Percentiles rank a stretch among this genome's conserved stretches.
Evolutionary conservation across 2,113 vertebrate species (phyloP).

Genomic region (Gnathonemus echidnorhynchus): DNA sequence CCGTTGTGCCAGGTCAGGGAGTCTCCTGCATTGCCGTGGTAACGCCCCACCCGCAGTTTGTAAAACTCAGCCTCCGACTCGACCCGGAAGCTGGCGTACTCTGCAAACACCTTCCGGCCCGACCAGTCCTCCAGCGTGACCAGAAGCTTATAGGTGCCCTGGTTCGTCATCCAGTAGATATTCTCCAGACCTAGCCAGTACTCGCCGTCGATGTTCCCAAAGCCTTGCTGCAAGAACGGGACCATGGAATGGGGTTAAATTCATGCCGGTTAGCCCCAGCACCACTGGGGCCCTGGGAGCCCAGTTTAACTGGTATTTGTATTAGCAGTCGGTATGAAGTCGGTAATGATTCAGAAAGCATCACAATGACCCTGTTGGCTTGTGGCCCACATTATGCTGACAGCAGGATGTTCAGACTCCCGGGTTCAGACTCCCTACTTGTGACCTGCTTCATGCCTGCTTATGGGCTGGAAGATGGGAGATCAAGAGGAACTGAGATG

Average conservation of each 20-base stretch:
- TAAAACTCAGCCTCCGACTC: slow-evolving; percentile 76
- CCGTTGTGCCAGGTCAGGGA: slow-evolving; percentile 83
- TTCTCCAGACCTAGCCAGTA: slow-evolving; percentile 83
- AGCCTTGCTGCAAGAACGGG: slow-evolving; percentile 65
- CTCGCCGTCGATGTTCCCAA: slow-evolving; percentile 79
- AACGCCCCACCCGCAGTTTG: slow-evolving; percentile 72
- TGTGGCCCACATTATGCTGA: not conserved
- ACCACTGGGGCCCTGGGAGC: not conserved
- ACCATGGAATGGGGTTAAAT: not conserved
- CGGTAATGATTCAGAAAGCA: not conserved
- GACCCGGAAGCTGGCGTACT: slow-evolving; percentile 78
- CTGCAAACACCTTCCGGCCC: slow-evolving; percentile 76
- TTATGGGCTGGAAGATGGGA: not conserved
- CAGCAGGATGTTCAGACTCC: not conserved
- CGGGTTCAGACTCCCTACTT: not conserved
- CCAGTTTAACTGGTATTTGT: not conserved
- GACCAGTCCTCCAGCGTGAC: slow-evolving; percentile 83
- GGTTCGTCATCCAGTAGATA: slow-evolving; percentile 79
- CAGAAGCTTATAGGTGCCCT: slow-evolving; percentile 78
- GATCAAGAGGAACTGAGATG: not conserved
- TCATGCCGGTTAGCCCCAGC: not conserved
- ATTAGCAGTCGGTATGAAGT: not conserved
- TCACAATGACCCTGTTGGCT: not conserved
- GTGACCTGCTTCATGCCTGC: not conserved
- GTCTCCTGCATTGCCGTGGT: slow-evolving; percentile 72